Conservation (phyloP, 2,888 invertebrate genomes). For the Calliopum simillimum region DNA sequence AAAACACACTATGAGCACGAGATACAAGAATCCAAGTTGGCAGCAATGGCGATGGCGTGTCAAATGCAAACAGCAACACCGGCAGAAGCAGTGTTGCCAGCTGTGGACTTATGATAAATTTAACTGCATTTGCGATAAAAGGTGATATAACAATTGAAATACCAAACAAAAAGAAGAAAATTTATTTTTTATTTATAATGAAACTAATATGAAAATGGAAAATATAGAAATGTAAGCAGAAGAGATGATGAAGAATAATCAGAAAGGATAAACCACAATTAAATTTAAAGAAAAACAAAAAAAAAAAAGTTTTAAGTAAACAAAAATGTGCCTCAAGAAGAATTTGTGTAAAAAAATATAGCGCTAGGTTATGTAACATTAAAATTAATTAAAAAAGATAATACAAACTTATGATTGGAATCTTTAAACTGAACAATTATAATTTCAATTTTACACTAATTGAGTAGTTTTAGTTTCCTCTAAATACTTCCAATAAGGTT, state of each 20-base stretch:
- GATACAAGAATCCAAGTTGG: conserved; percentile 19
- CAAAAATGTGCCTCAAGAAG: conserved; percentile 35
- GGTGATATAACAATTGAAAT: conserved; percentile 41
- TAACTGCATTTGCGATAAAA: conserved; percentile 27
- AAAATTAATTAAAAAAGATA: not conserved
- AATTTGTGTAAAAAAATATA: conserved; percentile 22
- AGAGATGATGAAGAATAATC: not conserved
- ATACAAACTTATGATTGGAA: not conserved
- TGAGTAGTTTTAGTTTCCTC: not conserved
- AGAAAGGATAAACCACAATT: too few species aligned
- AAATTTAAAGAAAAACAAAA: conserved; percentile 10
- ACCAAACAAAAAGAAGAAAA: not conserved
- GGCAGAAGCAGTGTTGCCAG: conserved; percentile 19
- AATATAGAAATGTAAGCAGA: not conserved
- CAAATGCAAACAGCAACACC: not conserved
- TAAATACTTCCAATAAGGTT: not conserved
- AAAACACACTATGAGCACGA: conserved; percentile 63
- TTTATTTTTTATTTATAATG: not conserved
- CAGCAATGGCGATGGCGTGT: conserved; percentile 13
- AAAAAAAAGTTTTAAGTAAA: conserved; percentile 28
- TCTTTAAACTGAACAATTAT: not conserved
- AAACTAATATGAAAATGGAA: not conserved
- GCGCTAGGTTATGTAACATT: not conserved
- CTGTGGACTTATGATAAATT: not conserved
- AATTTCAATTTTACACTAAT: too few species aligned